Conservation (phyloP, 2,888 invertebrate species). For the Prenolepis imparis region DNA sequence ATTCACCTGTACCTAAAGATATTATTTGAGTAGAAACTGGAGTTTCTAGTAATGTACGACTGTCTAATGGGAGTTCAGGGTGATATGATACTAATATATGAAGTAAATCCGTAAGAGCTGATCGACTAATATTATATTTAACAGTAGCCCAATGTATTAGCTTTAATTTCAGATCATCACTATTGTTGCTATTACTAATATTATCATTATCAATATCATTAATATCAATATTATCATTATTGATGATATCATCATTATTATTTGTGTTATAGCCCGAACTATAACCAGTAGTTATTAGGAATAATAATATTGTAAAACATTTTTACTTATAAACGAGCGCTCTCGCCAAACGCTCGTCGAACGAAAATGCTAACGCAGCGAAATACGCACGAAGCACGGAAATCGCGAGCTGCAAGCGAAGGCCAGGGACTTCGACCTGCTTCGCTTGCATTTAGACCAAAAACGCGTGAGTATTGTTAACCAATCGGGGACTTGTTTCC, state of each 20-base stretch:
- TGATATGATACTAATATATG: neutral
- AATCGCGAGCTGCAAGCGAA: too few species aligned
- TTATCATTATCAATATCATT: neutral
- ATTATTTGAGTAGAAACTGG: constrained; percentile 1
- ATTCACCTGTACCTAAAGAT: neutral
- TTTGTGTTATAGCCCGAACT: too few species aligned
- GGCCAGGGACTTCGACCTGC: too few species aligned
- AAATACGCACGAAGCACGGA: too few species aligned
- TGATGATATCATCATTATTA: neutral
- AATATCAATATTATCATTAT: neutral
- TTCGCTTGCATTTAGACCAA: too few species aligned
- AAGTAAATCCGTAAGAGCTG: constrained; percentile 7
- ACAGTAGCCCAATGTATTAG: neutral
- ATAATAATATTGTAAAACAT: too few species aligned
- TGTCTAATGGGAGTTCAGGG: constrained; percentile 1
- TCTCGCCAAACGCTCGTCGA: too few species aligned
- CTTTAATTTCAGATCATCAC: neutral
- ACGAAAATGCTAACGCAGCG: too few species aligned
- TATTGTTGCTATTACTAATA: neutral
- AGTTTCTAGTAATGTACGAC: neutral
- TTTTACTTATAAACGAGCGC: too few species aligned
- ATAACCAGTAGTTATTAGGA: too few species aligned
- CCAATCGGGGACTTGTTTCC: too few species aligned
- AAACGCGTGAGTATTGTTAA: too few species aligned
- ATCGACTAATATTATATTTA: constrained; percentile 17